Evolutionary conservation across 2,113 vertebrate genomes (phyloP), one percentile per base, ranked within the genome.

Genomic region (Trematocara zebra): DNA sequence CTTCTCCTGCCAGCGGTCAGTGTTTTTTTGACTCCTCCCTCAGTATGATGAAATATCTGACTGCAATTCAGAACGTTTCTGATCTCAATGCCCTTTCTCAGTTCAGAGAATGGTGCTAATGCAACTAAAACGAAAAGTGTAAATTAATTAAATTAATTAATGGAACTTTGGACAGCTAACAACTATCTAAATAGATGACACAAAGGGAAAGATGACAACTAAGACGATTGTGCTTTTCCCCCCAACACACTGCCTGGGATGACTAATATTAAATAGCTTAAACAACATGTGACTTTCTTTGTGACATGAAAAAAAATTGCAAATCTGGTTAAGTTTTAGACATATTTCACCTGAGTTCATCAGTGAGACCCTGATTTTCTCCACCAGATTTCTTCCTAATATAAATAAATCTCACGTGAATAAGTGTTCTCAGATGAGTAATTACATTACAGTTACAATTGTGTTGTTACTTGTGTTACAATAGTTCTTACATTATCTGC

Each of bases 151-250:
- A 42, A 69, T 8, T 42, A 69, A 42, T 42, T 42, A 42, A 69
- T 52, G 28, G 0, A 33, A 3, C 28, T 35, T 53, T 35, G 11
- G 31, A 72, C 40, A 17, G 14, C 3, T 44, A 72, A 0, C 5
- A 26, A 15, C 20, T 17, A 72, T 72, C 5, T 26, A 72, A 0
- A 72, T 4, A n/a, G 47, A 35, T 33, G 47, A 56, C 8, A 52
- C 20, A 8, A 40, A 53, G 15, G 7, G 23, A 81, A 17, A 49
- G 12, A 40, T n/a, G 2, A 28, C 72, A n/a, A 23, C 2, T 14
- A 44, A 33, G 2, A 61, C 10, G 2, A 37, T 0, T 0, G 59
- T 5, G 33, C 17, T 37, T n/a, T 18, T 1, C 0, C 33, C 1
- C 59, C 4, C 0, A 2, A 64, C 11, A 20, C 33, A 37, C 15